Base-by-base conservation (phyloP, 1,140 invertebrate species). In the Heliothis virescens region DNA sequence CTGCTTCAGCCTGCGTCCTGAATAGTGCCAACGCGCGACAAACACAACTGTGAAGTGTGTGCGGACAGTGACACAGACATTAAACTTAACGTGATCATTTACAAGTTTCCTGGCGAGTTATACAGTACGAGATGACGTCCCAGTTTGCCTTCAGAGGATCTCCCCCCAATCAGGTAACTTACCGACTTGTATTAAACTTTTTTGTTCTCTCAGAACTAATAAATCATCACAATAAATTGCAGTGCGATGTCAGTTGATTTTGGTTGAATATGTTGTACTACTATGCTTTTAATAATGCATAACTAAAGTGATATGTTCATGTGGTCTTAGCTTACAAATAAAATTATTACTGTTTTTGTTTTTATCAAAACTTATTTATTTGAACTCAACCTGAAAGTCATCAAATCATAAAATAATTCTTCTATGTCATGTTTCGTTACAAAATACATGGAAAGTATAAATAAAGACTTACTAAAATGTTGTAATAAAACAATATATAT, bases 101-200 rank as follows among this genome's bases (percentile, higher is more conserved):
- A 84, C 80, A 84, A 85, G 84, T 88, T 89, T 82, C 75, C 77
- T 59, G 55, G 60, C 83, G 75, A 84, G 60, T 86, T 85, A 69
- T 57, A 79, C 78, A 83, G 87, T 92, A 90, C 89, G 90, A 90
- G 87, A 94, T 94, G 92, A 94, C 92, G 47, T 94, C 92, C 75
- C 92, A 94, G 84, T 94, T 94, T 82, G 92, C 92, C 75, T 94
- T 93, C 87, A 85, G 92, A 85, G 92, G 92, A 91, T 94, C 92
- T 73, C 92, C 92, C 18, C 92, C 91, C 26, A 93, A 93, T 79
- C 91, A 93, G 92, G 92, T 94, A 91, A 89, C 81, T 76, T 11
- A 26, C 11, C 67, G n/a, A 53, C n/a, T 5, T 7, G n/a, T 16
- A 11, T n/a, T 2, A 50, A 41, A 72, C 29, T 16, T 29, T 60